These are phyloP conservation scores for Argentina silus DNA, from an alignment of 2,797 vertebrate species.

Conservation along the genomic window DNA sequence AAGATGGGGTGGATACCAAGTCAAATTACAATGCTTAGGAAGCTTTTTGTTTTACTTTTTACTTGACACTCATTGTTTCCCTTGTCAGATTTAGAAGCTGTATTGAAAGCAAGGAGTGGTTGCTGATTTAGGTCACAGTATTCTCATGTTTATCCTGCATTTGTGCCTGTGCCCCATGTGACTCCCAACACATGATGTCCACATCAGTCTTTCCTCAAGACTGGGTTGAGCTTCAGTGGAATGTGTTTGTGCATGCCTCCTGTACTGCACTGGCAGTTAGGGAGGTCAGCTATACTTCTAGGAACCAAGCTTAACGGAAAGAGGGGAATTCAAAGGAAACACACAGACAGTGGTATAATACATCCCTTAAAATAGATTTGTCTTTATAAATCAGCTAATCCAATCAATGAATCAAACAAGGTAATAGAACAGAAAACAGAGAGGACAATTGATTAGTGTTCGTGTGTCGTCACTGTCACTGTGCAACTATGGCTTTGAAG, in stretches of 20 bases:
- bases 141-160: constrained; percentile 24
- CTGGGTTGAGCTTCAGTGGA: constrained; percentile 57
- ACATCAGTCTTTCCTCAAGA: constrained; percentile 43
- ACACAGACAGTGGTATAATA: not conserved
- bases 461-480: not conserved
- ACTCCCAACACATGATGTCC: constrained; percentile 61
- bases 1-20: too few relatives aligned
- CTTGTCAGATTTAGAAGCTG: not conserved
- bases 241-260: constrained; percentile 67
- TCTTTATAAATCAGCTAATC: not conserved
- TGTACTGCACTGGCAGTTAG: constrained; percentile 55
- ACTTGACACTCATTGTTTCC: not conserved
- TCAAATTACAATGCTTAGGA: too few relatives aligned
- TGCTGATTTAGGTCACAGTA: constrained; percentile 41
- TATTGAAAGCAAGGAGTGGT: not conserved
- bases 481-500: not conserved
- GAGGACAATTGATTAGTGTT: not conserved
- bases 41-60: too few relatives aligned
- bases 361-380: not conserved
- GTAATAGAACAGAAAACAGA: not conserved
- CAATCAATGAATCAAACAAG: not conserved
- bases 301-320: not conserved
- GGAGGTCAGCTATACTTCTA: too few relatives aligned
- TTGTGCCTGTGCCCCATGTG: constrained; percentile 55
- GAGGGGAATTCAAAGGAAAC: too few relatives aligned